Evolutionary conservation across 2,113 vertebrate species (phyloP).

Genomic region (Gambusia affinis): DNA sequence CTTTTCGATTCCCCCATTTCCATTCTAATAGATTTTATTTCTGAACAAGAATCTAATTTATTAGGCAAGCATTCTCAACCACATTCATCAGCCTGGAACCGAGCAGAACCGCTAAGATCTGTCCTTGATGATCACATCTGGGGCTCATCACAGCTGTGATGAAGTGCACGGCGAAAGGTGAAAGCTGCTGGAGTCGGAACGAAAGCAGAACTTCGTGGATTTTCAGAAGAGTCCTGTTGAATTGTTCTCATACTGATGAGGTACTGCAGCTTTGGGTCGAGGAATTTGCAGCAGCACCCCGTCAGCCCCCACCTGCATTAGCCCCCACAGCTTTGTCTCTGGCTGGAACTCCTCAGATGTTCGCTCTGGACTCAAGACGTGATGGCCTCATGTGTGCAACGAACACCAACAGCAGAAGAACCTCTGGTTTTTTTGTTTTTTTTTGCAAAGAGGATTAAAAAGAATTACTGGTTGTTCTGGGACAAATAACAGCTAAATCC

Average conservation of each 20-base stretch:
- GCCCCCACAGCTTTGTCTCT: slow-evolving; percentile 40
- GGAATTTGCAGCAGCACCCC: slow-evolving; percentile 18
- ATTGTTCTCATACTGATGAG: slow-evolving; percentile 66
- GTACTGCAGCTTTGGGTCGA: slow-evolving; percentile 36
- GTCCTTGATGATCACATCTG: slow-evolving; percentile 31
- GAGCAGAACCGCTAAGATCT: slow-evolving; percentile 26
- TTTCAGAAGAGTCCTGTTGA: slow-evolving; percentile 47
- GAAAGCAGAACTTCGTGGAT: slow-evolving; percentile 16
- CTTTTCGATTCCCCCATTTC: slow-evolving; percentile 11
- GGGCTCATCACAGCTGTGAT: slow-evolving; percentile 29
- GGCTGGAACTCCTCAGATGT: slow-evolving; percentile 56
- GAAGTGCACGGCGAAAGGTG: slow-evolving; percentile 26
- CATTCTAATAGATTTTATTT: slow-evolving; percentile 21
- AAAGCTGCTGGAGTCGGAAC: slow-evolving; percentile 19
- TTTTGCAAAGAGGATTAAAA: slow-evolving; percentile 2
- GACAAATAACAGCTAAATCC: slow-evolving; percentile 55
- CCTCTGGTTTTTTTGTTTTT: background rate
- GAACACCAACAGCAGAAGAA: slow-evolving; percentile 37
- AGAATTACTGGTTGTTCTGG: slow-evolving; percentile 55
- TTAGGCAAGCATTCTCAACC: slow-evolving; percentile 41
- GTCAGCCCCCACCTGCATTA: slow-evolving; percentile 29
- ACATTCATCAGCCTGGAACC: slow-evolving; percentile 50
- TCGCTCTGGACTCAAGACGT: slow-evolving; percentile 64
- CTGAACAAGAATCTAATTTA: slow-evolving; percentile 46
- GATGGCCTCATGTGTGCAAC: slow-evolving; percentile 53